Evolutionary conservation across 1,140 invertebrate genomes (phyloP).

Genomic region (Saxidomus purpurata): DNA sequence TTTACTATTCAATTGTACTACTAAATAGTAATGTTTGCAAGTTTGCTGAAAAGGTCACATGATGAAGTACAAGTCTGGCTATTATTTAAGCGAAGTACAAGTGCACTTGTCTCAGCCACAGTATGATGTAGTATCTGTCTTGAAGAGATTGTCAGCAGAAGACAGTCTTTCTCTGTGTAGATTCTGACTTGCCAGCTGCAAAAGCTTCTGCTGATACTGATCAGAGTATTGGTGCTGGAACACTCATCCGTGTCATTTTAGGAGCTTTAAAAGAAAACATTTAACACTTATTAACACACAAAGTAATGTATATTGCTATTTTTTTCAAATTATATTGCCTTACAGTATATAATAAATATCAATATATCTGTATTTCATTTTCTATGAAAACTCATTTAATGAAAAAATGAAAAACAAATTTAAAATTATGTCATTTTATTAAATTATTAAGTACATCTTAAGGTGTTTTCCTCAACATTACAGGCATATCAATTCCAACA

Average conservation of each 20-base stretch:
- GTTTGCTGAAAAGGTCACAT: not conserved
- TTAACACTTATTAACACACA: too few relatives aligned
- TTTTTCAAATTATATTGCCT: too few relatives aligned
- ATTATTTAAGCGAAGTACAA: not conserved
- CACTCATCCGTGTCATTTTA: conserved; percentile 52
- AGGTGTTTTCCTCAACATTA: too few relatives aligned
- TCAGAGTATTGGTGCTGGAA: conserved; percentile 51
- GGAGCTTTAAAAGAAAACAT: conserved; percentile 25
- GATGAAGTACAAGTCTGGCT: not conserved
- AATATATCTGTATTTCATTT: too few relatives aligned
- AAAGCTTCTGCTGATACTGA: not conserved
- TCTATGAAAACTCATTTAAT: too few relatives aligned
- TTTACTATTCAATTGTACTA: too few relatives aligned
- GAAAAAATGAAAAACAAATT: too few relatives aligned
- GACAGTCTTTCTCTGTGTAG: not conserved
- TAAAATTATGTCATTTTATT: too few relatives aligned
- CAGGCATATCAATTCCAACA: too few relatives aligned
- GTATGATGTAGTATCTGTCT: not conserved
- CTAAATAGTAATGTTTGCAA: not conserved
- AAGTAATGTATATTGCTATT: too few relatives aligned
- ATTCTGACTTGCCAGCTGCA: not conserved
- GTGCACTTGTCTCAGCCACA: not conserved
- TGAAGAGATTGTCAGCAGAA: not conserved
- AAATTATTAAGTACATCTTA: too few relatives aligned
- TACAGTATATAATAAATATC: too few relatives aligned